Evolutionary conservation across 2,888 invertebrate genomes (phyloP).

Genomic region (Sisyra nigra): DNA sequence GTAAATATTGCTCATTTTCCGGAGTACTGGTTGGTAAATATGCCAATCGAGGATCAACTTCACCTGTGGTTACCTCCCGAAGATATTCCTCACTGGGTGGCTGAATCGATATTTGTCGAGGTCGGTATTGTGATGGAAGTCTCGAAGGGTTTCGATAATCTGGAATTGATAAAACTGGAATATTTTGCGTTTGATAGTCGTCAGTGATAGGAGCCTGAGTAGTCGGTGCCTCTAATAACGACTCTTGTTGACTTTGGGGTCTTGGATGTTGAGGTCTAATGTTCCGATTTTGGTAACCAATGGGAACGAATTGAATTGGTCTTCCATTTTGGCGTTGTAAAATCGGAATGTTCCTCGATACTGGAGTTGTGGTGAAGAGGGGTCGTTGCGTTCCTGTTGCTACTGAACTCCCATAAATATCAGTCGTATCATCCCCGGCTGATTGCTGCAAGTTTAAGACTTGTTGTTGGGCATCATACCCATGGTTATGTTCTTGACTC

Average conservation of each 20-base stretch:
- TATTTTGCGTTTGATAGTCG: constrained; percentile 33
- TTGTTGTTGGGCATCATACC: constrained; percentile 32
- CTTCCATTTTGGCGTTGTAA: constrained; percentile 14
- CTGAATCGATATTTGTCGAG: constrained; percentile 20
- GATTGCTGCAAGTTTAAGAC: constrained; percentile 40
- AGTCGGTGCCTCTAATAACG: constrained; percentile 22
- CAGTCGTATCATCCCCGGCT: constrained; percentile 45
- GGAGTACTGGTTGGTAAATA: constrained; percentile 9
- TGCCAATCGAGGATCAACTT: constrained; percentile 6
- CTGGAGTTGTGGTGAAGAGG: constrained; percentile 45
- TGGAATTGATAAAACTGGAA: constrained; percentile 38
- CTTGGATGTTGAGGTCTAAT: constrained; percentile 1
- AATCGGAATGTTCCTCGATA: constrained; percentile 37
- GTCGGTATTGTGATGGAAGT: constrained; percentile 24
- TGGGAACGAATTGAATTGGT: constrained; percentile 2
- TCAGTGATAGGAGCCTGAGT: constrained; percentile 33
- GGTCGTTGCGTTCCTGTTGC: constrained; percentile 47
- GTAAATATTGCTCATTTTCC: constrained; percentile 16
- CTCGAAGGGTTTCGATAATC: constrained; percentile 24
- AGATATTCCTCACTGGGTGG: constrained; percentile 6
- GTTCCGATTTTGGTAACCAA: constrained; percentile 5
- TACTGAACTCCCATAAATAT: constrained; percentile 49
- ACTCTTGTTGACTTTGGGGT: constrained; percentile 1
- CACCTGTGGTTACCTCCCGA: constrained; percentile 5
- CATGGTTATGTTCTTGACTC: constrained; percentile 33